phyloP scores from a whole-genome alignment of 2,888 invertebrate genomes.

The Drosophila eohydei region DNA sequence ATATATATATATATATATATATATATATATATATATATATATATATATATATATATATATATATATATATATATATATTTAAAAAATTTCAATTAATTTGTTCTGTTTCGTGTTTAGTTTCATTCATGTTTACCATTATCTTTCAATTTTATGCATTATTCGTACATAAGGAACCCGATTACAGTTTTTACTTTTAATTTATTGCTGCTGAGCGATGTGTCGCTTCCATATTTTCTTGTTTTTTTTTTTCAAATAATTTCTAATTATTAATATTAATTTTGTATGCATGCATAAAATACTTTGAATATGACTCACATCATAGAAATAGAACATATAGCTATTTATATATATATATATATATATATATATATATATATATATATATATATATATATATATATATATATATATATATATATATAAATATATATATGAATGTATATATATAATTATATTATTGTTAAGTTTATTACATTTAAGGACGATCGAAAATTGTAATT shows the following conservation, averaged over 20 bases:
- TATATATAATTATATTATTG: constrained; percentile 11
- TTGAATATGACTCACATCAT: constrained; percentile 65
- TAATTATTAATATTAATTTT: constrained; percentile 55
- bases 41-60: constrained; percentile 23
- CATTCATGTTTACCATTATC: constrained; percentile 20
- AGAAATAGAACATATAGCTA: constrained; percentile 54
- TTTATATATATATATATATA: background rate
- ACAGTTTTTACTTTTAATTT: constrained; percentile 34
- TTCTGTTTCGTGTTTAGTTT: constrained; percentile 49
- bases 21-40: constrained; percentile 16
- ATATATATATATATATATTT: constrained; percentile 10
- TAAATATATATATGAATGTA: background rate
- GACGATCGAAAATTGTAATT: constrained; percentile 65
- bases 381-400: background rate
- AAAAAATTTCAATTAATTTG: constrained; percentile 62
- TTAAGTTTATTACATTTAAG: constrained; percentile 61
- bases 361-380: background rate
- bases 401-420: background rate
- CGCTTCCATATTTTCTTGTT: constrained; percentile 26
- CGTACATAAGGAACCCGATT: constrained; percentile 77
- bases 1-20: constrained; percentile 15
- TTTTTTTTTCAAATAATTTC: constrained; percentile 44
- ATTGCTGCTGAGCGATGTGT: constrained; percentile 16
- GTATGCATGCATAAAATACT: constrained; percentile 65
- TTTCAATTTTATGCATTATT: constrained; percentile 48